Conservation (phyloP, 2,888 invertebrate genomes). For the Drosophila nr. medialis region DNA sequence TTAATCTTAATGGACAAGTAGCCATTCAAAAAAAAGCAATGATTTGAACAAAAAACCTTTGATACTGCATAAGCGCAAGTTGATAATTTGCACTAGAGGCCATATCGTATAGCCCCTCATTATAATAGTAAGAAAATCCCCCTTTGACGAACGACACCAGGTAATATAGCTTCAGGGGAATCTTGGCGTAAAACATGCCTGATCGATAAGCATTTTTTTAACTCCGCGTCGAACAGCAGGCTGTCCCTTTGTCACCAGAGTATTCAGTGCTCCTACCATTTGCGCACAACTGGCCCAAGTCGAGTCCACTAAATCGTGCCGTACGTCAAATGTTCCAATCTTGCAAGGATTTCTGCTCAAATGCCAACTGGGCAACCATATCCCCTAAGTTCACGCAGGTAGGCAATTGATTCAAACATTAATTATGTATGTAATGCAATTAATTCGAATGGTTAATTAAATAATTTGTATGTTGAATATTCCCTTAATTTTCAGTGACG, state of each 20-base stretch:
- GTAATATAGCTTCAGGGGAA: constrained; percentile 64
- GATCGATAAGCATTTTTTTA: constrained; percentile 78
- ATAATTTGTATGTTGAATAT: neutral
- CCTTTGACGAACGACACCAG: constrained; percentile 68
- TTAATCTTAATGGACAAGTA: constrained; percentile 90
- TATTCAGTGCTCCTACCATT: constrained; percentile 76
- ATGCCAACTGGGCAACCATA: constrained; percentile 69
- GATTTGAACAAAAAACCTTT: constrained; percentile 91
- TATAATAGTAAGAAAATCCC: constrained; percentile 59
- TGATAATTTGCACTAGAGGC: constrained; percentile 90
- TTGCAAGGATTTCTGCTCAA: constrained; percentile 27
- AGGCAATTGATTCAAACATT: constrained; percentile 67
- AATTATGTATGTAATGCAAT: neutral
- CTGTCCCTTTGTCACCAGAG: constrained; percentile 55
- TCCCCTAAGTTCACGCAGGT: constrained; percentile 67
- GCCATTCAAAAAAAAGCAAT: constrained; percentile 94
- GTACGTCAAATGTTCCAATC: constrained; percentile 68
- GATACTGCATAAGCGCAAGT: constrained; percentile 93
- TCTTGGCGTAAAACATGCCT: constrained; percentile 72
- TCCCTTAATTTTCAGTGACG: neutral
- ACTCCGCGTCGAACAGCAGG: constrained; percentile 58
- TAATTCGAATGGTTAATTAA: too few relatives aligned
- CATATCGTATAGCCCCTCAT: constrained; percentile 72
- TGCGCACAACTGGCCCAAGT: constrained; percentile 70
- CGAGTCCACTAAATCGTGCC: constrained; percentile 66